These are phyloP conservation scores for Thalassoma bifasciatum DNA, from an alignment of 2,113 vertebrate species.

Conservation along the genomic window DNA sequence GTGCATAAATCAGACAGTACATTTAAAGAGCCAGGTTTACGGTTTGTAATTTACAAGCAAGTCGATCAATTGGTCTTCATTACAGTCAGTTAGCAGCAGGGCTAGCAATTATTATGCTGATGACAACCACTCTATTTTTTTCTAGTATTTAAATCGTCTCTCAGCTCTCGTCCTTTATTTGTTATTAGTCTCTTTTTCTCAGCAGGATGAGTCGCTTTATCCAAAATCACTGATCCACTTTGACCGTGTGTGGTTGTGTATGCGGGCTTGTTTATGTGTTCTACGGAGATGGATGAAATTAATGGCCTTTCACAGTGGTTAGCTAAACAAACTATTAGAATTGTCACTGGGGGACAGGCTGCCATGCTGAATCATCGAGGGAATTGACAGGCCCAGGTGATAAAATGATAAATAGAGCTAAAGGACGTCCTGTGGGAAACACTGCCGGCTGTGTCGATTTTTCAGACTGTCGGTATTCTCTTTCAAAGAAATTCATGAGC, in stretches of 20 bases:
- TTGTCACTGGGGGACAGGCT: slow-evolving; percentile 49
- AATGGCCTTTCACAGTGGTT: slow-evolving; percentile 66
- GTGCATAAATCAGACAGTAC: slow-evolving; percentile 54
- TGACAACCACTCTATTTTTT: slow-evolving; percentile 42
- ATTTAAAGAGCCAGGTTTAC: slow-evolving; percentile 45
- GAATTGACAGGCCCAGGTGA: slow-evolving; percentile 47
- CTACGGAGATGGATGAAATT: slow-evolving; percentile 51
- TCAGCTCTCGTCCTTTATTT: slow-evolving; percentile 20
- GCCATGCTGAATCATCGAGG: slow-evolving; percentile 54
- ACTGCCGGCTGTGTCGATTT: slow-evolving; percentile 28
- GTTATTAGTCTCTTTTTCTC: slow-evolving; percentile 47
- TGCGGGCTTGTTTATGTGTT: slow-evolving; percentile 18
- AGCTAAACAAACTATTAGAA: slow-evolving; percentile 64
- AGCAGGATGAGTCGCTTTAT: slow-evolving; percentile 34
- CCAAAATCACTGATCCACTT: slow-evolving; percentile 43
- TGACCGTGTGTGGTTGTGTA: background rate
- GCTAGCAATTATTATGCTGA: slow-evolving; percentile 40
- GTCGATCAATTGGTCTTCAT: slow-evolving; percentile 61
- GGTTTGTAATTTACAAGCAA: slow-evolving; percentile 49
- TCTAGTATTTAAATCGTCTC: slow-evolving; percentile 16
- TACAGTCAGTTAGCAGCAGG: slow-evolving; percentile 57
- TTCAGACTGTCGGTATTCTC: background rate
- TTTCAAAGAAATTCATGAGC: background rate
- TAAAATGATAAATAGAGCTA: slow-evolving; percentile 41
- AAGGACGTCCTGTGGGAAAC: slow-evolving; percentile 48